phyloP scores from a whole-genome alignment of 23 tunicate genomes.

The Halocynthia roretzi region DNA sequence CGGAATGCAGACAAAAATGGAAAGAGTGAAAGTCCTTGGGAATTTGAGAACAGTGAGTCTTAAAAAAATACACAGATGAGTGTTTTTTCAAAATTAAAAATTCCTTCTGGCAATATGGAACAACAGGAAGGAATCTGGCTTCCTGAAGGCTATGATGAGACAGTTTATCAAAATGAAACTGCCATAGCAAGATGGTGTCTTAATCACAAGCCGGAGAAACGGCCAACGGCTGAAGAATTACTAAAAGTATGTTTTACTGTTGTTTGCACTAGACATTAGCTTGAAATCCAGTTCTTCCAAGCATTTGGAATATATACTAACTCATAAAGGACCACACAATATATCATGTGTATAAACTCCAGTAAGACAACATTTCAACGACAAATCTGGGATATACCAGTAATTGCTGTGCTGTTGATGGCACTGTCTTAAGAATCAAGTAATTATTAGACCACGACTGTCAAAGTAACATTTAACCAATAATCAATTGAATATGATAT shows the following conservation, averaged over 20 bases:
- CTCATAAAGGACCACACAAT: no score
- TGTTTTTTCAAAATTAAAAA: background rate
- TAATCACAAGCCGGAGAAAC: slow-evolving; percentile 55
- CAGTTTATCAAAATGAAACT: slow-evolving; percentile 34
- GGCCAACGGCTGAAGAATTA: slow-evolving; percentile 75
- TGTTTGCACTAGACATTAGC: no score
- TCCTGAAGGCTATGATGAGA: slow-evolving; percentile 70
- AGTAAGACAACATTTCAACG: no score
- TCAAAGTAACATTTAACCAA: no score
- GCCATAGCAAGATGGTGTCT: slow-evolving; percentile 76
- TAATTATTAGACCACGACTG: no score
- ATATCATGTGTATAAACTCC: no score
- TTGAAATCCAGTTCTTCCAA: no score
- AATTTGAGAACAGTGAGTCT: slow-evolving; percentile 43
- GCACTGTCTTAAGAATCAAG: no score
- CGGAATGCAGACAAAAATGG: slow-evolving; percentile 69
- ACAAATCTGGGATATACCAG: no score
- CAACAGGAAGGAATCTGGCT: slow-evolving; percentile 48
- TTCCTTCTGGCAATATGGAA: background rate
- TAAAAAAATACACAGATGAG: background rate
- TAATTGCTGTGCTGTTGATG: background rate
- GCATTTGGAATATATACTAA: no score
- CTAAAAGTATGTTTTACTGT: slow-evolving; percentile 37
- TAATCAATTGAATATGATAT: no score
- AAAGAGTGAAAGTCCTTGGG: slow-evolving; percentile 69